These are phyloP conservation scores for Panopea generosa DNA, from an alignment of 2,888 invertebrate genomes.

Conservation along the genomic window DNA sequence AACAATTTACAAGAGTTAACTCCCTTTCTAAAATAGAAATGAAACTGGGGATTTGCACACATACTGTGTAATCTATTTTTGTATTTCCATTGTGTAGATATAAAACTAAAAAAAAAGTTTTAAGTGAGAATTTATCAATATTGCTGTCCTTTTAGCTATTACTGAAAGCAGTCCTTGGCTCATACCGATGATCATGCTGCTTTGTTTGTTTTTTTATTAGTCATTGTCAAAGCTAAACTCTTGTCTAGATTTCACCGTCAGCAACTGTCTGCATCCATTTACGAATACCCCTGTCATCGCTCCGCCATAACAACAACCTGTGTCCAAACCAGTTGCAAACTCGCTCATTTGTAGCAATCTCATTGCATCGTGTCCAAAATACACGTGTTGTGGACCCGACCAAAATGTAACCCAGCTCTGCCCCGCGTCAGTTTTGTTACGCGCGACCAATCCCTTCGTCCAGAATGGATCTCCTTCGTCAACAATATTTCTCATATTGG, in stretches of 20 bases:
- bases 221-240: no score
- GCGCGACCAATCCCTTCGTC: slow-evolving; percentile 60
- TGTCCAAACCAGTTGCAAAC: slow-evolving; percentile 84
- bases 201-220: no score
- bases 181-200: no score
- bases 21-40: no score
- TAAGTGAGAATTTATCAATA: no score
- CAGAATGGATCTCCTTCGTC: slow-evolving; percentile 54
- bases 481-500: slow-evolving; percentile 82
- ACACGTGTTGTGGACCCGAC: slow-evolving; percentile 84
- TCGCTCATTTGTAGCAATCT: slow-evolving; percentile 76
- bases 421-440: slow-evolving; percentile 70
- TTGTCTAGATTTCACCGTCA: slow-evolving; percentile 42
- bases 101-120: no score
- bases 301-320: slow-evolving; percentile 84
- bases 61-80: no score
- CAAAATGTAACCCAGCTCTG: slow-evolving; percentile 82
- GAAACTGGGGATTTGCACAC: no score
- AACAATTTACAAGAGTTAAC: no score
- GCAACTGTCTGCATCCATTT: slow-evolving; percentile 30
- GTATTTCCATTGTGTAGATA: no score
- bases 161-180: no score
- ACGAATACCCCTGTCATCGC: slow-evolving; percentile 77
- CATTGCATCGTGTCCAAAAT: slow-evolving; percentile 85
- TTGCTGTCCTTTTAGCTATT: no score